A percentile compares a stretch with the other conserved stretches of the same genome.
Conservation (phyloP, 2,797 vertebrate species). For the Chloroceryle inda region DNA sequence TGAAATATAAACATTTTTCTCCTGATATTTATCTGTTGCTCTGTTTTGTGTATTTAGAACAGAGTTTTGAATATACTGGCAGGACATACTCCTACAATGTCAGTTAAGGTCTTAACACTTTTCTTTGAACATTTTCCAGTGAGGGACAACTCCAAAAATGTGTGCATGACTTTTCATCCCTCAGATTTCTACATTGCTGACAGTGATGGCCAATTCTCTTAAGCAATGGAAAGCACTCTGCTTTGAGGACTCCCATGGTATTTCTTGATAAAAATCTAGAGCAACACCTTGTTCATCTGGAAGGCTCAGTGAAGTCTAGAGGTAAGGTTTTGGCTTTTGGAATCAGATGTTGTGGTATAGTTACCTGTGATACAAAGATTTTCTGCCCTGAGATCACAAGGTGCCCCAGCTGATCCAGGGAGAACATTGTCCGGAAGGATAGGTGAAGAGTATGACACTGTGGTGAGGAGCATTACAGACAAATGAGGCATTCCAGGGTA, state of each 20-base stretch:
- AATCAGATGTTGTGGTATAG: background rate
- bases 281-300: background rate
- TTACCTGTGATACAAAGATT: background rate
- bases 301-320: background rate
- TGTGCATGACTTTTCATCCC: background rate
- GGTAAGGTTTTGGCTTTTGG: background rate
- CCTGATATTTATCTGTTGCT: conserved; percentile 45
- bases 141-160: background rate
- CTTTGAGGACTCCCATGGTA: background rate
- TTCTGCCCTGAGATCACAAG: background rate
- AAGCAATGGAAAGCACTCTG: background rate
- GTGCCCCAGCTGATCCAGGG: background rate
- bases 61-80: conserved; percentile 26
- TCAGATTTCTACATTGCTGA: background rate
- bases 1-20: conserved; percentile 43
- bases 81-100: background rate
- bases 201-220: background rate
- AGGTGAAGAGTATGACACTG: background rate
- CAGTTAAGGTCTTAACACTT: conserved; percentile 29
- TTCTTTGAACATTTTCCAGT: conserved; percentile 3
- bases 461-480: background rate
- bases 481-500: background rate
- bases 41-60: conserved; percentile 30
- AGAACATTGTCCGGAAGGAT: background rate
- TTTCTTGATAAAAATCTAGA: background rate